Evolutionary conservation across 1,140 invertebrate genomes (phyloP).

Genomic region (Drosophila pseudoananassae): DNA sequence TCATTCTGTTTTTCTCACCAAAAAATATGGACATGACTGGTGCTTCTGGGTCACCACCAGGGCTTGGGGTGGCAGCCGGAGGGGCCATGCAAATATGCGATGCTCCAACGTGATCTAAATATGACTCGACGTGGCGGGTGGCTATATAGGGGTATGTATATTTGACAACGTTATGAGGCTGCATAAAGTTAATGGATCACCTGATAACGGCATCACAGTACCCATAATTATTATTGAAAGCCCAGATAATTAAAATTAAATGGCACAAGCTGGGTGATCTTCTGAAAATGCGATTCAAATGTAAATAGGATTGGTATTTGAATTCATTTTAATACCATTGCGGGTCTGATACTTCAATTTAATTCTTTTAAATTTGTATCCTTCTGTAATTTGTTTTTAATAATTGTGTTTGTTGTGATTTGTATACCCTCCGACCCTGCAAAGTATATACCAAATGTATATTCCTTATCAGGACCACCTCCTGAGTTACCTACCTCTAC

Average conservation of each 20-base stretch:
- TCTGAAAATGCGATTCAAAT: neutral
- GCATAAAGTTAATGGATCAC: constrained; percentile 42
- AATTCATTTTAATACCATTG: neutral
- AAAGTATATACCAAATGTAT: no score
- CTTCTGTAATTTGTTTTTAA: no score
- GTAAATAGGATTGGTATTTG: neutral
- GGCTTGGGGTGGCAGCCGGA: no score
- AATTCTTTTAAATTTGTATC: no score
- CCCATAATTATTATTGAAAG: constrained; percentile 16
- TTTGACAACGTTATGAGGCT: constrained; percentile 5
- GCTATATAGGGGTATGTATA: constrained; percentile 14
- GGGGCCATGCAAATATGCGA: constrained; percentile 29
- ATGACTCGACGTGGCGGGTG: constrained; percentile 4
- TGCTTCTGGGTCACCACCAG: constrained; percentile 4
- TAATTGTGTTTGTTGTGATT: no score
- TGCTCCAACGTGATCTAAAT: constrained; percentile 21
- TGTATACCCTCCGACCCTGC: no score
- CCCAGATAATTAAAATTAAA: constrained; percentile 29
- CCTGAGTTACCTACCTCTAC: no score
- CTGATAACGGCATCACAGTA: constrained; percentile 10
- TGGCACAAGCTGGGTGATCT: neutral
- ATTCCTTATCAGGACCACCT: no score
- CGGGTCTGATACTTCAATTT: no score
- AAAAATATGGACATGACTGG: constrained; percentile 44
- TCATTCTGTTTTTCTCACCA: constrained; percentile 27